A percentile compares a stretch with the other conserved stretches of the same genome.
Evolutionary conservation across 2,113 vertebrate species (phyloP).

Genomic region (Periophthalmodon schlosseri): DNA sequence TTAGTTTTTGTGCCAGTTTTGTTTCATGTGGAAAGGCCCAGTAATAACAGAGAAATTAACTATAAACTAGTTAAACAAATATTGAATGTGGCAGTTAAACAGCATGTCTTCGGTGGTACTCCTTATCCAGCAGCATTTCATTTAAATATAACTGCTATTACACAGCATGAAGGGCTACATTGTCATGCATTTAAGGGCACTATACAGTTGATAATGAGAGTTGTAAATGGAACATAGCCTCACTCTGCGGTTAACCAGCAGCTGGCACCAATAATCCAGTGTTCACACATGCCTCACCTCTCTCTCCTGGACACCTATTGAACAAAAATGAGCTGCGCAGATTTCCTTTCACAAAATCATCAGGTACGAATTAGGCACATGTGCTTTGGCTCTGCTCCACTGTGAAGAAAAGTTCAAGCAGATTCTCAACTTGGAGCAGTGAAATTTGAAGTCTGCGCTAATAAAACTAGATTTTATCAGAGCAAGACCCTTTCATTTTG

Average conservation of each 20-base stretch:
- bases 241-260: constrained; percentile 43
- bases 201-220: constrained; percentile 14
- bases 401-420: constrained; percentile 15
- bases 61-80: no score
- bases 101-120: no score
- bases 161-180: neutral
- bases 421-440: neutral
- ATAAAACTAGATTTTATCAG: neutral
- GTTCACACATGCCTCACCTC: constrained; percentile 31
- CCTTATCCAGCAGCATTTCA: no score
- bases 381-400: constrained; percentile 17
- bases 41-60: no score
- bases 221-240: constrained; percentile 21
- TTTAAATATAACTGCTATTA: neutral
- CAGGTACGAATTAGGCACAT: constrained; percentile 27
- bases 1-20: no score
- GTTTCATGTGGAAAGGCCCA: no score
- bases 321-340: neutral
- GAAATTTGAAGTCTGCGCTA: constrained; percentile 3
- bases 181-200: neutral
- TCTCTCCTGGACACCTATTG: neutral
- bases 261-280: constrained; percentile 18
- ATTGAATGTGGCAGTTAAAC: no score
- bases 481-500: neutral
- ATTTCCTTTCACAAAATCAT: constrained; percentile 15